Evolutionary conservation across 2,797 vertebrate species (phyloP).

Genomic region (Rhynchotus rufescens): DNA sequence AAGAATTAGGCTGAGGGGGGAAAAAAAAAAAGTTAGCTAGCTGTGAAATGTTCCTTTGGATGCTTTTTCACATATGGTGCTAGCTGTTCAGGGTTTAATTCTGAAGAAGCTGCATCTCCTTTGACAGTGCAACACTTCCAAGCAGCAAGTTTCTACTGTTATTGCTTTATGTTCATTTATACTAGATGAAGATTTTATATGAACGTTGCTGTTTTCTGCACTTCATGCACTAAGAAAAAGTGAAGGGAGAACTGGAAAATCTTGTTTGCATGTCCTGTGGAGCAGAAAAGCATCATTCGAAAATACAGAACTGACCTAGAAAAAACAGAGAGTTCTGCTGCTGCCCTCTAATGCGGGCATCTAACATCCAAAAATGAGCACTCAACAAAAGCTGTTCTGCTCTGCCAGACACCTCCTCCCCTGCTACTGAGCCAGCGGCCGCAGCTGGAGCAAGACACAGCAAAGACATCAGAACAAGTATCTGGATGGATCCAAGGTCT

Average conservation of each 20-base stretch:
- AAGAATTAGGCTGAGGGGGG: not conserved
- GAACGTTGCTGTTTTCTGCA: not conserved
- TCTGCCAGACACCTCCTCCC: not conserved
- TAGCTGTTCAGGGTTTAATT: not conserved
- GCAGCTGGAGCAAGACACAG: not conserved
- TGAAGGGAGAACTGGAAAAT: conserved; percentile 11
- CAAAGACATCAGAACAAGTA: not conserved
- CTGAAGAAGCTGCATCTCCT: not conserved
- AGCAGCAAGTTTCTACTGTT: not conserved
- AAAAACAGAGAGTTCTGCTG: conserved; percentile 50
- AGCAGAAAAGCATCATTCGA: conserved; percentile 18
- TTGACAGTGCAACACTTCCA: not conserved
- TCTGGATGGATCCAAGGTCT: not conserved
- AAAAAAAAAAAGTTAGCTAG: conserved; percentile 1
- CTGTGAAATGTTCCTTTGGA: not conserved
- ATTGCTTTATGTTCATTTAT: not conserved
- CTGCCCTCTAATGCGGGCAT: conserved; percentile 70
- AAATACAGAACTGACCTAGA: conserved; percentile 52
- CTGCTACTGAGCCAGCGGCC: not conserved
- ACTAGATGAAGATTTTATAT: not conserved
- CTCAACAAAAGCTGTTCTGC: not conserved
- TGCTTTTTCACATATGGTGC: not conserved
- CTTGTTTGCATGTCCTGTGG: not conserved
- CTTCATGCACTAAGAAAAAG: not conserved
- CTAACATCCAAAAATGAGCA: conserved; percentile 1